Percentiles rank a stretch among this genome's conserved stretches.
phyloP scores from a whole-genome alignment of 2,888 invertebrate genomes.

The Allacma fusca region DNA sequence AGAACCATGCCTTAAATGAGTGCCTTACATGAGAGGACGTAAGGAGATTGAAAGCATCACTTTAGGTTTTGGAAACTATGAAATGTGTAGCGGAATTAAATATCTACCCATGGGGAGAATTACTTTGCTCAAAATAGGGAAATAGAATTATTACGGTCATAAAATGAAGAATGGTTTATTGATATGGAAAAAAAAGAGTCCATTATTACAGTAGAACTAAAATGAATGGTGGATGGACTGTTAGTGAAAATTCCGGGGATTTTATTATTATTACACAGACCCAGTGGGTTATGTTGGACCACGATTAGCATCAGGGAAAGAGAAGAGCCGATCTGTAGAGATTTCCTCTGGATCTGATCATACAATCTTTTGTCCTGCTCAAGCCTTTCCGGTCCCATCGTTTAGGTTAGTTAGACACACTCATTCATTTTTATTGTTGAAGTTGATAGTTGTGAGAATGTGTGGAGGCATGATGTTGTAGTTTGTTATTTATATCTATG shows the following conservation, averaged over 20 bases:
- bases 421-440: background rate
- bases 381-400: constrained; percentile 70
- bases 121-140: too few species aligned
- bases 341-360: constrained; percentile 56
- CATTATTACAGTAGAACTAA: too few species aligned
- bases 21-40: too few species aligned
- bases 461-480: background rate
- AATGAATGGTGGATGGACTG: too few species aligned
- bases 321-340: constrained; percentile 60
- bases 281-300: constrained; percentile 61
- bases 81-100: too few species aligned
- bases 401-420: constrained; percentile 67
- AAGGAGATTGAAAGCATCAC: too few species aligned
- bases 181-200: too few species aligned
- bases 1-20: too few species aligned
- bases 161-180: too few species aligned
- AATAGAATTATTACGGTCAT: too few species aligned
- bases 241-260: background rate
- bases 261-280: constrained; percentile 50
- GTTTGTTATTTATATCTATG: background rate
- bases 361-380: constrained; percentile 68
- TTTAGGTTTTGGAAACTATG: too few species aligned
- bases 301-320: constrained; percentile 59
- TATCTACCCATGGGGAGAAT: too few species aligned
- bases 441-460: constrained; percentile 3